Evolutionary conservation across 2,888 invertebrate species (phyloP).

Genomic region (Drosophila antonietae): DNA sequence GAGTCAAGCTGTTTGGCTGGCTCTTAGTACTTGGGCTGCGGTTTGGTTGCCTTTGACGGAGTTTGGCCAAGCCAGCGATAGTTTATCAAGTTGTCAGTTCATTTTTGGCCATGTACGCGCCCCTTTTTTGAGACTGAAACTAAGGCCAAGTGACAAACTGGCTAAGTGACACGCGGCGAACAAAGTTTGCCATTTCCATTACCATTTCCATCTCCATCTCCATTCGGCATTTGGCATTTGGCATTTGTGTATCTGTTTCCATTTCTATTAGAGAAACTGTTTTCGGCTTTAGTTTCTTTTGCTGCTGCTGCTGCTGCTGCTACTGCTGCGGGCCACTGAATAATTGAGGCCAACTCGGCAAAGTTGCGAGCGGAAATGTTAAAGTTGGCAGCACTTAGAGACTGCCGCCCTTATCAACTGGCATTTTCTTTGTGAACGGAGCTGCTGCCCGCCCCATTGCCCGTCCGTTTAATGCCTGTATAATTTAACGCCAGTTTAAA

Average conservation of each 20-base stretch:
- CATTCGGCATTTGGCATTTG: conserved; percentile 1
- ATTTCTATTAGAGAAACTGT: not conserved
- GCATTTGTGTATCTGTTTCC: conserved; percentile 17
- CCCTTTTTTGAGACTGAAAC: conserved; percentile 42
- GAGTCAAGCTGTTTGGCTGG: conserved; percentile 47
- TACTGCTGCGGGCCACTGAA: conserved; percentile 47
- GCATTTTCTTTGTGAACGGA: conserved; percentile 3
- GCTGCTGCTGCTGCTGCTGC: conserved; percentile 17
- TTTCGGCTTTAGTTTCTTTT: conserved; percentile 20
- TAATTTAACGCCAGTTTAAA: conserved; percentile 83
- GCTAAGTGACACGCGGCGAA: conserved; percentile 65
- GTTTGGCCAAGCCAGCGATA: conserved; percentile 37
- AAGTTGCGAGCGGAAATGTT: conserved; percentile 28
- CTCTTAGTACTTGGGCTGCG: conserved; percentile 51
- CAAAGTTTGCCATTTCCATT: conserved; percentile 39
- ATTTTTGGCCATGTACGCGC: conserved; percentile 41
- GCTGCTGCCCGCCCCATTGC: conserved; percentile 49
- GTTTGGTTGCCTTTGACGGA: conserved; percentile 74
- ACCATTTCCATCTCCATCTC: not conserved
- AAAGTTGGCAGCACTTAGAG: conserved; percentile 33
- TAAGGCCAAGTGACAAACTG: conserved; percentile 58
- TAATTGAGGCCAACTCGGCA: conserved; percentile 56
- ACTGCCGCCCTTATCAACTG: conserved; percentile 49
- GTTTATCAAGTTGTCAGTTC: conserved; percentile 59
- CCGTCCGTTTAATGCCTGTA: conserved; percentile 75